These are phyloP conservation scores for Planococcus citri DNA, from an alignment of 1,140 invertebrate species.

Conservation along the genomic window DNA sequence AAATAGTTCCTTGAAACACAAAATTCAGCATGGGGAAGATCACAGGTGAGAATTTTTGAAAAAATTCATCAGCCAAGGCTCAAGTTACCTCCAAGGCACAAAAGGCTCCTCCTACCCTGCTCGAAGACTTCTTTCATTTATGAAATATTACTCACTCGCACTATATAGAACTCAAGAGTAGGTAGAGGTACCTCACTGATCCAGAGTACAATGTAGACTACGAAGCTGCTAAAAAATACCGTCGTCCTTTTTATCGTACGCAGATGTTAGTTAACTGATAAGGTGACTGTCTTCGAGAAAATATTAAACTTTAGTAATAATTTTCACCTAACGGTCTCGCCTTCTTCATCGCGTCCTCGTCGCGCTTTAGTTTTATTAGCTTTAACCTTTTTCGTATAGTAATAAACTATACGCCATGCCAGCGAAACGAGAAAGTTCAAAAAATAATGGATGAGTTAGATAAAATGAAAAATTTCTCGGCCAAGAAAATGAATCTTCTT, in stretches of 20 bases:
- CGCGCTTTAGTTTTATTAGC: neutral
- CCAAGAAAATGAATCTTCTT: conserved; percentile 6
- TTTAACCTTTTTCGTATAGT: neutral
- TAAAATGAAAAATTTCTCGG: neutral
- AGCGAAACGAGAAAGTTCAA: neutral
- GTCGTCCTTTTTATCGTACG: neutral
- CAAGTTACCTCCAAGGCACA: too few species aligned
- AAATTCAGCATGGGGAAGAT: too few species aligned
- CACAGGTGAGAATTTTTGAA: too few species aligned
- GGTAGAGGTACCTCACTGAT: too few species aligned
- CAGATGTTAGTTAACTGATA: conserved; percentile 7
- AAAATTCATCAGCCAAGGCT: too few species aligned
- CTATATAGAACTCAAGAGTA: too few species aligned
- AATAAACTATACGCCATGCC: neutral
- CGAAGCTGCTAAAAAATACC: too few species aligned
- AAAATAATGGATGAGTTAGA: neutral
- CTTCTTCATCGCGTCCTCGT: neutral
- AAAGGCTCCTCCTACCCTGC: too few species aligned
- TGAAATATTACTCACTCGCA: too few species aligned
- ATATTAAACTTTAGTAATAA: conserved; percentile 4
- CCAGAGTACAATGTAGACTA: too few species aligned
- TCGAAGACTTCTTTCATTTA: too few species aligned
- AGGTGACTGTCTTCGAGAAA: neutral
- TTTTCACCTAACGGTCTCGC: neutral
- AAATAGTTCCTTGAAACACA: too few species aligned